Evolutionary conservation across 2,797 vertebrate genomes (phyloP).

Genomic region (Hybognathus amarus): DNA sequence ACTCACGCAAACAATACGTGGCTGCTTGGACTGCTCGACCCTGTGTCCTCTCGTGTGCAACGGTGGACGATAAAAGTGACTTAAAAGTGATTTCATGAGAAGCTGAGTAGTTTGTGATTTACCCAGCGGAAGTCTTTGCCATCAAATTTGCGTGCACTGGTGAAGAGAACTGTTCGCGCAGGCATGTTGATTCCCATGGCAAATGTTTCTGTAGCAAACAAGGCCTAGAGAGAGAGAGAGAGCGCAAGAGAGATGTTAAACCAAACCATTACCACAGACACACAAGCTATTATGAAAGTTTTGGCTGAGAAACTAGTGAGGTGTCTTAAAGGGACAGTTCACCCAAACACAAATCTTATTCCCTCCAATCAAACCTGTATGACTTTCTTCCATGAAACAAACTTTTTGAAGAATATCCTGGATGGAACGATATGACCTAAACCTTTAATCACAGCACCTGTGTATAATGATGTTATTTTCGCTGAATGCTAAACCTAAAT

Average conservation of each 20-base stretch:
- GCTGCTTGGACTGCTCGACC: constrained; percentile 61
- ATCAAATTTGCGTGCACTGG: constrained; percentile 95
- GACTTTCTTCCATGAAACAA: not conserved
- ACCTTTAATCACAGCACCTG: not conserved
- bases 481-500: not conserved
- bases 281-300: not conserved
- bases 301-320: not conserved
- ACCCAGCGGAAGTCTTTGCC: constrained; percentile 98
- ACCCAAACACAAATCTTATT: not conserved
- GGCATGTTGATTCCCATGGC: constrained; percentile 99
- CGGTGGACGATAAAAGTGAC: not conserved
- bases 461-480: not conserved
- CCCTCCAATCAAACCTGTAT: not conserved
- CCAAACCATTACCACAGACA: not conserved
- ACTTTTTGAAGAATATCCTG: not conserved
- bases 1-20: constrained; percentile 77
- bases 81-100: not conserved
- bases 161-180: constrained; percentile 96
- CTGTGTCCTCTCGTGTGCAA: not conserved
- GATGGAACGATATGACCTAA: not conserved
- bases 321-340: not conserved
- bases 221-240: constrained; percentile 79
- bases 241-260: constrained; percentile 24
- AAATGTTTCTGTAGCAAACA: constrained; percentile 98
- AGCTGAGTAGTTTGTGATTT: constrained; percentile 60